Base-by-base conservation (phyloP, 2,888 invertebrate genomes). In the Stenodera caucasica region DNA sequence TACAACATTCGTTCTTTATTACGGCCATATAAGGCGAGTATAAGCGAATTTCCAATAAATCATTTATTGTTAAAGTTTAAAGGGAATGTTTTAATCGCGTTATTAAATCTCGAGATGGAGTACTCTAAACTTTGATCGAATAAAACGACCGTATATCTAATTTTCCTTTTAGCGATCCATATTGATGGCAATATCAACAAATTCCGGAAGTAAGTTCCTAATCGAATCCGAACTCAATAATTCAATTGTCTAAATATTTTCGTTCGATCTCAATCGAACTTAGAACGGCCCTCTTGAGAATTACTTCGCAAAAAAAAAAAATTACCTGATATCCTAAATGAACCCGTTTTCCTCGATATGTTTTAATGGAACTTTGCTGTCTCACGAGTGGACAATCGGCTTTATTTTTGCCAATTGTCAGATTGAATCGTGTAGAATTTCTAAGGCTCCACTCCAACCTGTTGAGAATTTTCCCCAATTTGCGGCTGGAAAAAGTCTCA, bases 1-100 rank as follows among this genome's bases (percentile, higher is more conserved):
- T 40, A 51, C 40, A 55, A 49, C 53, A 40, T 45, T 54, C 40
- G 49, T 15, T 37, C 55, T 59, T 59, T 55, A 60, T 45, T 23
- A 8, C 12, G 3, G 18, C 7, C 15, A 8, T 37, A 32, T 0
- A 53, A 35, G 33, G n/a, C 14, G 18, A 53, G n/a, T n/a, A 14
- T 53, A 49, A 37, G 33, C 37, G 33, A 14, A 37, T 23, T 56
- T 56, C 21, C n/a, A 23, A 21, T n/a, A 50, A 21, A 45, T 32
- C 12, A 15, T 49, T 37, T 56, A 56, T 30, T 15, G 30, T n/a
- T 18, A 37, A 51, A 51, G 40, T 37, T 49, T 15, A 45, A 55
- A 23, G 21, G 33, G n/a, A 21, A 26, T 6, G 1, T 37, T 50
- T 37, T 52, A 51, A n/a, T 40, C 49, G 52, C 14, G 14, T 23